Evolutionary conservation across 1,140 invertebrate genomes (phyloP), one percentile per base, ranked within the genome.

Genomic region (Anadara kagoshimensis): DNA sequence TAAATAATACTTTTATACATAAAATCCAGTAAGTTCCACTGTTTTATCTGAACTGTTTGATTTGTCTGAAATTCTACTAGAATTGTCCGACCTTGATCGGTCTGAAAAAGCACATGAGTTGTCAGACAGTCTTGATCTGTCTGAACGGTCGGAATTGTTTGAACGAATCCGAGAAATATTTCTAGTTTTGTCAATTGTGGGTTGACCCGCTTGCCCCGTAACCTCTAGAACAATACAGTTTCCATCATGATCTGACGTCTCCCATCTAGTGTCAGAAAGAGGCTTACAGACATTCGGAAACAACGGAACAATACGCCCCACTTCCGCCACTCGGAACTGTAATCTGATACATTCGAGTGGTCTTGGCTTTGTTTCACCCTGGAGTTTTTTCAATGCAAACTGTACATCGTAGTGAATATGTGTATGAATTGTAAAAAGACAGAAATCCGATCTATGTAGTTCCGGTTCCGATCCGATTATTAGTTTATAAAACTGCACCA

Each of bases 271-370:
- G 53, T 86, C 84, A 12, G 80, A 85, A 3, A 85, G 26, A 0
- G 85, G 85, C n/a, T 76, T 79, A 66, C 86, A 86, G 0, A 86
- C 78, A 64, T 86, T 83, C 22, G 86, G 86, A 54, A 86, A 82
- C 45, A 86, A 70, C 5, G 86, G 82, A 20, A 87, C 82, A 29
- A 87, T 72, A 43, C 75, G 81, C 8, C 84, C 83, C 5, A 86
- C 73, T 41, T 85, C 85, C 16, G 76, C 57, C 12, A 87, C 83
- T 49, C 81, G 78, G 69, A 85, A 83, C 56, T 85, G 77, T 47
- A 86, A 51, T 49, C 76, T 76, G 24, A 80, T 78, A 47, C 68
- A 79, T 24, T 83, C 71, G n/a, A 80, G 49, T 12, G 78, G 54
- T 24, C 78, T 57, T 1, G 82, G 75, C 20, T 69, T 69, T 18